Conservation (phyloP, 1,140 invertebrate genomes). For the Drosophila nikananu region DNA sequence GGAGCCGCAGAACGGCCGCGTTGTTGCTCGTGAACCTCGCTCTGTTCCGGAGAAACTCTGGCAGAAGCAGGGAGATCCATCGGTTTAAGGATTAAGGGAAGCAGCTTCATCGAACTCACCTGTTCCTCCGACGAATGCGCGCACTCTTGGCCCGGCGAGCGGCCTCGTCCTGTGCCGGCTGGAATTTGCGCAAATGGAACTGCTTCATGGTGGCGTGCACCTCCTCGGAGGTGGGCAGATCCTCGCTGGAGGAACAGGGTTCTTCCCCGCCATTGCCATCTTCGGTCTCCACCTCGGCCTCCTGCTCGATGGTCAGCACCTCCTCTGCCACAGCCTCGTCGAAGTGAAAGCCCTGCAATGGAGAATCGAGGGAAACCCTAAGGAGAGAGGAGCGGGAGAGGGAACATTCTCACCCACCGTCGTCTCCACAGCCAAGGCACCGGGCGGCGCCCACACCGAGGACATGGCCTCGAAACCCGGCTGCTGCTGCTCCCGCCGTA, state of each 20-base stretch:
- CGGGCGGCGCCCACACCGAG: constrained; percentile 73
- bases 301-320: constrained; percentile 77
- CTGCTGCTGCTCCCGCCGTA: constrained; percentile 62
- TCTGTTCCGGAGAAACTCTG: constrained; percentile 71
- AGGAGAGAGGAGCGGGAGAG: too few species aligned
- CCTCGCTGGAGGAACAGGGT: constrained; percentile 62
- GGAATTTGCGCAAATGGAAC: constrained; percentile 80
- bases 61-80: not conserved
- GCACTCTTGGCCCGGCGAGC: constrained; percentile 77
- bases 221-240: constrained; percentile 75
- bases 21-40: constrained; percentile 42
- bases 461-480: constrained; percentile 58
- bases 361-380: not conserved
- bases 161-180: constrained; percentile 76
- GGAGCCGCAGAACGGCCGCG: constrained; percentile 76
- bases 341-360: constrained; percentile 60
- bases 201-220: constrained; percentile 84
- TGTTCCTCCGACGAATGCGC: constrained; percentile 72
- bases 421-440: constrained; percentile 47
- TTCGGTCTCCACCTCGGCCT: constrained; percentile 81
- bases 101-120: constrained; percentile 39
- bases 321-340: constrained; percentile 75
- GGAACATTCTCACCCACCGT: constrained; percentile 37
- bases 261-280: constrained; percentile 57
- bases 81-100: too few species aligned